phyloP scores from a whole-genome alignment of 92 coral and sea anemone genomes.

The Umimayanthus kanabou region DNA sequence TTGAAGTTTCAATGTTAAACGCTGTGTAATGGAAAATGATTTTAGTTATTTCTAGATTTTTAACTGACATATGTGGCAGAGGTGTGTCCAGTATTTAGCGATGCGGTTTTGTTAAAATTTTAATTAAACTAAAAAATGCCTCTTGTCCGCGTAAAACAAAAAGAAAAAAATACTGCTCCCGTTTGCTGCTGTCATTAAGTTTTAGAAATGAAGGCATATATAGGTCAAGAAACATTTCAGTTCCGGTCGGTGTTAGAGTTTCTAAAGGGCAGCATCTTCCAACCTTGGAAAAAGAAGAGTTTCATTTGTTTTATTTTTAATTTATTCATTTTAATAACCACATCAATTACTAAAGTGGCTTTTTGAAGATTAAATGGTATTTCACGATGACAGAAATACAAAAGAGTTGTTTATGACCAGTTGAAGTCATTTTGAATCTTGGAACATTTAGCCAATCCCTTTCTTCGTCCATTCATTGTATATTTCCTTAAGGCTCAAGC shows the following conservation, averaged over 20 bases:
- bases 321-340: slow-evolving; percentile 29
- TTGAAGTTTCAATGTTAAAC: neutral
- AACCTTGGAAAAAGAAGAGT: neutral
- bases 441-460: neutral
- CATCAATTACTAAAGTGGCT: slow-evolving; percentile 23
- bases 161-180: neutral
- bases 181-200: neutral
- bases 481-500: no score
- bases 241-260: neutral
- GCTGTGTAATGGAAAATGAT: neutral
- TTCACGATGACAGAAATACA: slow-evolving; percentile 6
- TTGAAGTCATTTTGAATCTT: neutral
- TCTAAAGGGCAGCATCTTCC: neutral
- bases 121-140: neutral
- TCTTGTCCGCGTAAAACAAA: no score
- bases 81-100: neutral
- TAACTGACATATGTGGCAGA: neutral
- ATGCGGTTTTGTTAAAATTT: neutral
- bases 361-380: slow-evolving; percentile 27
- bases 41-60: neutral
- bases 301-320: slow-evolving; percentile 4
- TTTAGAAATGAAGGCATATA: neutral
- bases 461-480: no score
- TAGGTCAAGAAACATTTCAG: neutral
- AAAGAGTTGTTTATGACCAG: neutral